Conservation (phyloP, 2,888 invertebrate species). For the Eulithis testata region DNA sequence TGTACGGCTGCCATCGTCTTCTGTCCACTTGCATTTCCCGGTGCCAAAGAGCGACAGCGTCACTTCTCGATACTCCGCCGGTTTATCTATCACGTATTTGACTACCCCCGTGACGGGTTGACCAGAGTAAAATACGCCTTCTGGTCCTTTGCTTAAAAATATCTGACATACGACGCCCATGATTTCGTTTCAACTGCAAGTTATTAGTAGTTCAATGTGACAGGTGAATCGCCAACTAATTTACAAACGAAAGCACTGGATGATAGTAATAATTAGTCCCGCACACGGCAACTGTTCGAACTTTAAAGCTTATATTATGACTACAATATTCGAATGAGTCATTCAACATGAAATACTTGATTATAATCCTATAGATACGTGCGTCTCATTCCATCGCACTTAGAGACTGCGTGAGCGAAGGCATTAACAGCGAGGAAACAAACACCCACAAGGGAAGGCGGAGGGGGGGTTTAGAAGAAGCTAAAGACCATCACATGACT, state of each 20-base stretch:
- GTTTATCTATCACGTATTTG: constrained; percentile 31
- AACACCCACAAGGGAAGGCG: no score
- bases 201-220: no score
- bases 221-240: no score
- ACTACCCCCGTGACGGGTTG: constrained; percentile 30
- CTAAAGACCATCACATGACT: no score
- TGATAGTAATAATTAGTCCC: background rate
- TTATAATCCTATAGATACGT: background rate
- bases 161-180: constrained; percentile 40
- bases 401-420: background rate
- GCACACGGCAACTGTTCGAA: background rate
- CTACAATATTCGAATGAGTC: no score
- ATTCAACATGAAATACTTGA: no score
- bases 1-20: background rate
- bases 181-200: no score
- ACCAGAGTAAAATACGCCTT: constrained; percentile 30
- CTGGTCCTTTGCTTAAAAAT: constrained; percentile 20
- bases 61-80: constrained; percentile 33
- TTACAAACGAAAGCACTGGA: background rate
- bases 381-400: background rate
- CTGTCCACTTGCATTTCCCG: constrained; percentile 31
- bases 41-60: constrained; percentile 31
- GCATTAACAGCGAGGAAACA: no score
- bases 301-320: no score
- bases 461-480: no score